These are phyloP conservation scores for Aphelenchoides besseyi DNA, from an alignment of 1,140 invertebrate genomes.

Conservation along the genomic window DNA sequence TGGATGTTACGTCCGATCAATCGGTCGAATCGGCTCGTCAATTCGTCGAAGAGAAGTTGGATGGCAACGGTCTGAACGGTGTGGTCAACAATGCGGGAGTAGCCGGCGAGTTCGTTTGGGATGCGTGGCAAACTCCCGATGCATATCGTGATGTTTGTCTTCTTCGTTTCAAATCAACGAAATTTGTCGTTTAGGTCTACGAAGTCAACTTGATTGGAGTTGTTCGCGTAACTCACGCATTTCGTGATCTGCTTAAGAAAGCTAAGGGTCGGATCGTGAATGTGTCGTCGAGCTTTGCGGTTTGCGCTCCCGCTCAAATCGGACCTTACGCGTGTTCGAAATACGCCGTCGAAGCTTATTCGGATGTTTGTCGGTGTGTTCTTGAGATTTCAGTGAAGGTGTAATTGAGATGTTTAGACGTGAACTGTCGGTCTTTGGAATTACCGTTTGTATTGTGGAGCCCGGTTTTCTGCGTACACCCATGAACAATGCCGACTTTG, in stretches of 20 bases:
- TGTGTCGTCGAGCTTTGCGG: background rate
- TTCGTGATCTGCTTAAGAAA: conserved; percentile 2
- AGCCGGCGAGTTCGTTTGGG: conserved; percentile 6
- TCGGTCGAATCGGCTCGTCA: conserved; percentile 12
- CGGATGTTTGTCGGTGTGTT: background rate
- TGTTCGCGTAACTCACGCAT: conserved; percentile 12
- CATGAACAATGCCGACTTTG: background rate
- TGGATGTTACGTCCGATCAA: conserved; percentile 11
- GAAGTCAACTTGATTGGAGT: conserved; percentile 19
- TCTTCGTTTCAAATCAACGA: background rate
- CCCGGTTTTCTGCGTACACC: conserved; percentile 14
- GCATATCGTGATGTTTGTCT: background rate
- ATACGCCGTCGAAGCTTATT: conserved; percentile 15
- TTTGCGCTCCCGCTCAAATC: background rate
- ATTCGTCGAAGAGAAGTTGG: background rate
- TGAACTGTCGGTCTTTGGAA: conserved; percentile 8
- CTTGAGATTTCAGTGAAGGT: background rate
- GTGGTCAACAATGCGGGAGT: conserved; percentile 20
- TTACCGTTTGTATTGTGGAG: conserved; percentile 12
- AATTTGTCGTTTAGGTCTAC: background rate
- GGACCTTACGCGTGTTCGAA: background rate
- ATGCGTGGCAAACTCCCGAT: background rate
- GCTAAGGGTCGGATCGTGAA: conserved; percentile 17
- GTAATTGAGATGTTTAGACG: background rate
- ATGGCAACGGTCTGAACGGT: conserved; percentile 11